Evolutionary conservation across 2,888 invertebrate species (phyloP), one percentile per base, ranked within the genome.

Genomic region (Eustalomyia histrio): DNA sequence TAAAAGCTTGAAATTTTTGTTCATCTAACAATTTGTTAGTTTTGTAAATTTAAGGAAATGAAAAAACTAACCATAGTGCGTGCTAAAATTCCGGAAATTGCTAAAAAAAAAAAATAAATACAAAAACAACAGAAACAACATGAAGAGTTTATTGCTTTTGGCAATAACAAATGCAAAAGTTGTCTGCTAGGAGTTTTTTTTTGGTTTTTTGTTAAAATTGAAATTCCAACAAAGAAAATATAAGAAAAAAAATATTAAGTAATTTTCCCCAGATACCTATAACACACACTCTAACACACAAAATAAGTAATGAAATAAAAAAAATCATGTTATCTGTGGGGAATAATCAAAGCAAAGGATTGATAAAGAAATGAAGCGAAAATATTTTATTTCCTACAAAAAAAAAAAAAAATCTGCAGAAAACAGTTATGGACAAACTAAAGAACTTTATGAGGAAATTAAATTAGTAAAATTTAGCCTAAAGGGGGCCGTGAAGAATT

Each of bases 11-110:
- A 35, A 67, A 10, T 29, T 24, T 16, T 57, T 53, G 16, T 52
- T 16, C 18, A 43, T 35, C 76, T 76, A 79, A 76, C 76, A 80
- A 80, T 80, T 80, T 80, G 80, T 80, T 76, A 76, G 80, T 80
- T 80, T 76, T 84, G 84, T 84, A 82, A 76, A 76, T 73, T 73
- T 72, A 61, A 74, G 80, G 86, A 86, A 86, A 88, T 85, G 84
- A 87, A 86, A 53, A 71, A 76, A 80, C 73, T 74, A 81, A 81
- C 85, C 85, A 84, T 84, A 86, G 84, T 87, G 87, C 87, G 86
- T 87, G 87, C 85, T 85, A 85, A 86, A 87, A 87, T 87, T 87
- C 85, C 86, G 85, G 85, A 87, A 85, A 88, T 87, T 82, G 74
- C 76, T 73, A 78, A 74, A 76, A 68, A 68, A 60, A 57, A 68